Base-by-base conservation (phyloP, 2,888 invertebrate genomes). In the Pristionchus exspectatus region DNA sequence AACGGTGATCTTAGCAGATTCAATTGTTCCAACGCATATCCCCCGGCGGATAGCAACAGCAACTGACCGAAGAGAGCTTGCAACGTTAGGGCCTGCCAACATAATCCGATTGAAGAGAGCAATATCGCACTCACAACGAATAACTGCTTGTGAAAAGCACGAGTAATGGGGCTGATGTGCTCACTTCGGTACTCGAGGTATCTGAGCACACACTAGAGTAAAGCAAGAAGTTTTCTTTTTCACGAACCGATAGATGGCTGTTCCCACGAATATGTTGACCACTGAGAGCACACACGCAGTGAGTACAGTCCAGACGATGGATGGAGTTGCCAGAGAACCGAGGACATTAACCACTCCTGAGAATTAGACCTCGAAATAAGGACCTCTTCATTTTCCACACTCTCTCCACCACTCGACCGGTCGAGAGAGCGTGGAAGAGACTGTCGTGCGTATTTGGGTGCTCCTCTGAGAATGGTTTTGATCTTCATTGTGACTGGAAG, bases 11-110 rank as follows among this genome's bases (percentile, higher is more conserved):
- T 16, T 2, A 81, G 0, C 14, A 81, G n/a, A 54, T 81, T 18
- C n/a, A 81, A 33, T 44, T 81, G 81, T 14, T 27, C 81, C 1
- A n/a, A n/a, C n/a, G n/a, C n/a, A 81, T 81, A 81, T 10, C 81
- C 50, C 0, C 44, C 50, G 12, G 81, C 81, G 1, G 81, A 44
- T 18, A 81, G 16, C 10, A 81, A 27, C 0, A 81, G n/a, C 27
- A 81, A 50, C 14, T 81, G 81, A 14, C 81, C 81, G 24, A 81
- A 44, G n/a, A 81, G n/a, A 9, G 81, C 54, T 54, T 81, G 81
- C 14, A 81, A n/a, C 2, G 81, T 81, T 12, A 81, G 81, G 10
- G 81, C 81, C 81, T 81, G 44, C 0, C 38, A 74, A 18, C 2
- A 38, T 74, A 4, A 27, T 59, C 3, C 0, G 2, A 27, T 69